Base-by-base conservation (phyloP, 2,797 vertebrate genomes). In the Sebastes oblongus region DNA sequence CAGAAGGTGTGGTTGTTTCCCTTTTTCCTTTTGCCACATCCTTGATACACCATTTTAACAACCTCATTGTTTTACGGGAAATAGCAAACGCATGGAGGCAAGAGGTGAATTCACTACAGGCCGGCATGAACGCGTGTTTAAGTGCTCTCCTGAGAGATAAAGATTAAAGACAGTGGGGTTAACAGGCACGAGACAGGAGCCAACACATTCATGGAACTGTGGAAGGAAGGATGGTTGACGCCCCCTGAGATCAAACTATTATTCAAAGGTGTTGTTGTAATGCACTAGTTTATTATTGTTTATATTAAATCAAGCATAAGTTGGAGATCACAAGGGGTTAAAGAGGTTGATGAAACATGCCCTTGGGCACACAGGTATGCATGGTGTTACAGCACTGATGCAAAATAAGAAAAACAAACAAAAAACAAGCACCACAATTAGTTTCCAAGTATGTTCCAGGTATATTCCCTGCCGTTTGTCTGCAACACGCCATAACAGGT, bases 31-130 rank as follows among this genome's bases (percentile, higher is more conserved):
- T 56, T 1, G 16, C 39, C 4, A 74, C 50, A 71, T 75, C 70
- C 75, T 56, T 30, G 11, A 75, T 65, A 55, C 66, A 32, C 20
- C 3, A 4, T 72, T 75, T 85, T 85, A 79, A 89, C 72, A 61
- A 71, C 56, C 32, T 72, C 70, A 76, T 75, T 87, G 89, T 90
- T 87, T 79, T 56, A 72, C 60, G 1, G 56, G 84, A 82, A 68
- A 83, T 0, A 64, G 72, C 2, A 20, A 54, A 55, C 11, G 59
- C 20, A 69, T 14, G 22, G 27, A 77, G 82, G 61, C 22, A 69
- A 77, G 60, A 79, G 65, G 72, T 79, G 50, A 83, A 77, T 58
- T 70, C 65, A 75, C 83, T 27, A 16, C 36, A 77, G 77, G 42
- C 13, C n/a, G 1, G n/a, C 18, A 12, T 64, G 18, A 52, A 42